Evolutionary conservation across 2,888 invertebrate species (phyloP), one percentile per base, ranked within the genome.

Genomic region (Perizoma affinitatum): DNA sequence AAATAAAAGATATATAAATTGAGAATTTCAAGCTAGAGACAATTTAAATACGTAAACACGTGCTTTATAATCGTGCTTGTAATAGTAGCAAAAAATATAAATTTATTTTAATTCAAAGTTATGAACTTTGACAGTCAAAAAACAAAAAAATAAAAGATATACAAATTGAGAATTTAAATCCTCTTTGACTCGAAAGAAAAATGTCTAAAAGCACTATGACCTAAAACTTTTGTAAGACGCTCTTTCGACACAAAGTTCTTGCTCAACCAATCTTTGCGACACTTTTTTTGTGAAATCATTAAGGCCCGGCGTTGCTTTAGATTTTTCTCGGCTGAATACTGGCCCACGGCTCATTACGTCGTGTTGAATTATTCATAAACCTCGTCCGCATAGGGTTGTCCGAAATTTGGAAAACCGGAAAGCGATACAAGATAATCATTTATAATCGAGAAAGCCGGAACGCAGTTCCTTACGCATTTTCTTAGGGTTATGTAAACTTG

Each of bases 321-420:
- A 82, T 79, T 80, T 76, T 72, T 72, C 72, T 74, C 75, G 67
- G 70, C 79, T 81, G 84, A 82, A 84, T 78, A 76, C 80, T 80
- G 71, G 86, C 88, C 83, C 73, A 77, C 76, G 86, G 87, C 88
- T 90, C 88, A 90, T 90, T 89, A 90, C 84, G 80, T 71, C 75
- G 78, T 80, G 75, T 78, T 90, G 84, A 87, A 90, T 90, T 81
- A 88, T 90, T 90, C 88, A 90, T 86, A 78, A 69, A 70, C 73
- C 73, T 65, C 74, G 81, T 80, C 76, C 77, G 11, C 1, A 10
- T 49, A 63, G 58, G 9, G 63, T 75, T 76, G 68, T 64, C 55
- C 61, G 56, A 64, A 66, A 62, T 67, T 58, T 55, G 4, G 42
- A 51, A 11, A 51, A 49, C 22, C 59, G 59, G 59, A 49, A 9